phyloP scores from a whole-genome alignment of 2,888 invertebrate genomes.

The Hirudinaria manillensis region DNA sequence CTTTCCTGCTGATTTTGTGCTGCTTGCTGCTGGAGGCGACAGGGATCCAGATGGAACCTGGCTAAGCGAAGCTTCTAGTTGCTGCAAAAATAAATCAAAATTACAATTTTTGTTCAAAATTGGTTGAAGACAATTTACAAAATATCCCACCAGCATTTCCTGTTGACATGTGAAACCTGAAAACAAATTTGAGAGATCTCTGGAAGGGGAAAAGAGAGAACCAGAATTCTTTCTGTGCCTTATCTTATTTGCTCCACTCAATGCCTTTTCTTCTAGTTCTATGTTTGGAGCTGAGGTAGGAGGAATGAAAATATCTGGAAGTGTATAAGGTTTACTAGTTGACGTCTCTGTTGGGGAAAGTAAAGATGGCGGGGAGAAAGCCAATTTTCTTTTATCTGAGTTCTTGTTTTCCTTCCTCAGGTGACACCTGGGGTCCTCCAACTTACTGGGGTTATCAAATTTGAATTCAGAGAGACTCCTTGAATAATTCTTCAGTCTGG shows the following conservation, averaged over 20 bases:
- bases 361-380: not conserved
- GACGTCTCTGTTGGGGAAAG: constrained; percentile 3
- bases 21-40: not conserved
- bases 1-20: constrained; percentile 3
- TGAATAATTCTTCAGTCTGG: constrained; percentile 19
- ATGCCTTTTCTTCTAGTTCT: constrained; percentile 12
- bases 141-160: not conserved
- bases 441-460: constrained; percentile 3
- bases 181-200: constrained; percentile 5
- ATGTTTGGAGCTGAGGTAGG: constrained; percentile 2
- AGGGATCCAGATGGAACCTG: constrained; percentile 12
- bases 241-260: not conserved
- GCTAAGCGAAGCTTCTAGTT: constrained; percentile 29
- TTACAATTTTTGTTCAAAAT: no score
- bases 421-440: constrained; percentile 6
- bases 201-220: not conserved
- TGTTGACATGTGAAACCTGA: constrained; percentile 1
- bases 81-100: constrained; percentile 4
- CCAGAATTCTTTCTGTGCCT: not conserved
- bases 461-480: constrained; percentile 10
- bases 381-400: not conserved
- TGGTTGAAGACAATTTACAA: not conserved
- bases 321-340: constrained; percentile 19
- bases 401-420: not conserved
- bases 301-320: constrained; percentile 31